Percentiles rank a stretch among this genome's conserved stretches.
These are phyloP conservation scores for Taenioides sp. DNA, from an alignment of 2,797 vertebrate species.

Conservation along the genomic window DNA sequence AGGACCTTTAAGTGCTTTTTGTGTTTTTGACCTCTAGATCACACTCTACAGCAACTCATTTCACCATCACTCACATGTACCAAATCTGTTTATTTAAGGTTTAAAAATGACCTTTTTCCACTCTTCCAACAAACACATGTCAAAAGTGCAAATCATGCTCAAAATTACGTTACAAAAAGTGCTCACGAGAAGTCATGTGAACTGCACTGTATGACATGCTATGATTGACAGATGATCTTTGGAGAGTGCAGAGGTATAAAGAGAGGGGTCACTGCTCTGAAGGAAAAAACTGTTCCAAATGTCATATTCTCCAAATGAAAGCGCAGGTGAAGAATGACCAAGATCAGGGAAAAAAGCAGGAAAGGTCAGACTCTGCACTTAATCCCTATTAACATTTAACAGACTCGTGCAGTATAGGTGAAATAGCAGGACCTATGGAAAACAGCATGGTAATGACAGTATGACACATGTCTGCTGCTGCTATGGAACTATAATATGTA, in stretches of 20 bases:
- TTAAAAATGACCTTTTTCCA: not conserved
- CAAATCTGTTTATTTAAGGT: not conserved
- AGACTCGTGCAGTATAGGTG: conserved; percentile 14
- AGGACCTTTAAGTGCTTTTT: too few relatives aligned
- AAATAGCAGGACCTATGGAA: conserved; percentile 5
- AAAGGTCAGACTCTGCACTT: conserved; percentile 28
- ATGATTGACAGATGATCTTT: conserved; percentile 32
- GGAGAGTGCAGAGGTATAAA: conserved; percentile 8
- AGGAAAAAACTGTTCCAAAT: conserved; percentile 10
- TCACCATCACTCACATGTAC: not conserved
- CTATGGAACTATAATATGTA: not conserved
- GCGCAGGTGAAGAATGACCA: not conserved
- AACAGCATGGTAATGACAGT: conserved; percentile 20
- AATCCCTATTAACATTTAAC: conserved; percentile 20
- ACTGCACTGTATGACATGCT: not conserved
- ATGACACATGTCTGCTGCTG: conserved; percentile 18
- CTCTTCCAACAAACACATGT: not conserved
- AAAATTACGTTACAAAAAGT: conserved; percentile 1
- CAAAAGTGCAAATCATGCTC: not conserved
- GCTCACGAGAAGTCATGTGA: conserved; percentile 8
- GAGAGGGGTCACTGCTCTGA: conserved; percentile 3
- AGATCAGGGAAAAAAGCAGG: conserved; percentile 5
- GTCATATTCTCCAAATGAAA: conserved; percentile 8
- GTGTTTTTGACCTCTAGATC: too few relatives aligned
- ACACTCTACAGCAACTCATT: not conserved